Base-by-base conservation (phyloP, 2,113 vertebrate genomes). In the Brachyistius frenatus region DNA sequence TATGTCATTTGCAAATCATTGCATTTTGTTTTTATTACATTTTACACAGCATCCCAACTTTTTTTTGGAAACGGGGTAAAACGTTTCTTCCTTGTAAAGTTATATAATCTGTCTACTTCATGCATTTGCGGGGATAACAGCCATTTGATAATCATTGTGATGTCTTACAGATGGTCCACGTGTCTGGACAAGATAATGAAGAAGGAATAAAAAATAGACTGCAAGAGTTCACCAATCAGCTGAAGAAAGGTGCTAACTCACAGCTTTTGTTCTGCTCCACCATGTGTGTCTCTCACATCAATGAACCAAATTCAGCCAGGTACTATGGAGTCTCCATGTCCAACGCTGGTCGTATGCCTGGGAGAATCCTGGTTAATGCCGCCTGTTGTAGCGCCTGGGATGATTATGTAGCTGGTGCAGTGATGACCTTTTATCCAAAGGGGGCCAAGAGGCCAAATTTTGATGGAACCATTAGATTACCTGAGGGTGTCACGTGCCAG, bases 321-420 rank as follows among this genome's bases (percentile, higher is more conserved):
- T 63, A 64, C 61, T 86, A 79, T 1, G 79, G 84, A 9, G 74
- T 86, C 41, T 82, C 84, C 66, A 71, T 82, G 55, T 82, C 84
- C 55, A 44, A 70, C 2, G 1, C 3, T n/a, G 64, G 11, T 0
- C 0, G 0, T 0, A 0, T 0, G 30, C 5, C 55, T 0, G 31
- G 47, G 16, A 3, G 0, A 47, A 47, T 82, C 5, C 0, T 82
- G 10, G 0, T 72, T 23, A 75, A 16, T 37, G 70, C 61, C 0
- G 66, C 65, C 44, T 75, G 75, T 32, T 14, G 75, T 0, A 1
- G 32, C 0, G 1, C 0, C 49, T 86, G 79, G 84, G 41, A 82
- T 3, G 3, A 3, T 33, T n/a, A n/a, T 1, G 62, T 86, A 23
- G 75, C 84, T 6, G 66, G 1, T 23, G 79, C 84, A 33, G 79